Base-by-base conservation (phyloP, 2,113 vertebrate genomes). In the Podiceps cristatus region DNA sequence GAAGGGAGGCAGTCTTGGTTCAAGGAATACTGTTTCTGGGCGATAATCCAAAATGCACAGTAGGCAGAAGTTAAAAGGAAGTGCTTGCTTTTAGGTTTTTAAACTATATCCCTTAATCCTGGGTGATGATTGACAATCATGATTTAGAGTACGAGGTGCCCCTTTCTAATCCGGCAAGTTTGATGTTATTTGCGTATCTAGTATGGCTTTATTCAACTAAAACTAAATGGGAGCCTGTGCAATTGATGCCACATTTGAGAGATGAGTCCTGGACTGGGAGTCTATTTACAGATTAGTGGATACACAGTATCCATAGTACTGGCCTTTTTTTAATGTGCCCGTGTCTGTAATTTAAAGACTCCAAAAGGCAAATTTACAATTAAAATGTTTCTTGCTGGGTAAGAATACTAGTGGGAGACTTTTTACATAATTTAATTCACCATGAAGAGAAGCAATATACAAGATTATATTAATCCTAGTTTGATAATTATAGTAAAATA, bases 91-190 rank as follows among this genome's bases (percentile, higher is more conserved):
- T 99, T 99, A 99, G 99, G 98, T 99, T 99, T 99, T 99, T 99
- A 99, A 99, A 99, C 99, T 99, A 99, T 99, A 99, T 99, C 99
- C 99, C 99, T 99, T 99, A 99, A 99, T 99, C 99, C 99, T 98
- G 98, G 98, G 98, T 98, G 98, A 99, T 99, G 99, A 99, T 99
- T 99, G 99, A 99, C 99, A 99, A 99, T 99, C 99, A 98, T 99
- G 99, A 99, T 99, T 99, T 99, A 99, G 99, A 99, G 99, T 99
- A 99, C 98, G 99, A 99, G 99, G 99, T 99, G 99, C 99, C 98
- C 99, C 98, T 98, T 99, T 99, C 99, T 99, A 99, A 99, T 99
- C 99, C 98, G 98, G 98, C 98, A 99, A 99, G 99, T 99, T 99
- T 99, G 99, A 99, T 99, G 99, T 99, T 99, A 99, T 99, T 99